Percentiles rank a stretch among this genome's conserved stretches.
phyloP scores from a whole-genome alignment of 2,888 invertebrate genomes.

The Cephus runcator region DNA sequence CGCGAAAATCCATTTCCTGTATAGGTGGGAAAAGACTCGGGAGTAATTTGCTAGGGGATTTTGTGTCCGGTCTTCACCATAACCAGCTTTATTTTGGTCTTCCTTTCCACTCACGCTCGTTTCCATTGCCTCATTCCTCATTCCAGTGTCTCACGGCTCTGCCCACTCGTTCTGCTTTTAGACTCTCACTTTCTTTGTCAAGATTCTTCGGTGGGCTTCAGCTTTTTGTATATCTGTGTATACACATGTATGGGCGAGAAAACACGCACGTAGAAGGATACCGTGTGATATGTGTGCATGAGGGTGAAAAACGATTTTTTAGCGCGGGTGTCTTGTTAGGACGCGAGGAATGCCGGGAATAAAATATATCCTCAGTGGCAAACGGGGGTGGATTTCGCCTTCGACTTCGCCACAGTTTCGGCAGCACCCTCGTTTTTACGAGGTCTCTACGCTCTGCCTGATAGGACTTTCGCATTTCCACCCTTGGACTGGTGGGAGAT shows the following conservation, averaged over 20 bases:
- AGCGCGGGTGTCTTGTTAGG: constrained; percentile 1
- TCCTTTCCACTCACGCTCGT: not conserved
- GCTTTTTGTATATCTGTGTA: not conserved
- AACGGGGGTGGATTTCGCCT: not conserved
- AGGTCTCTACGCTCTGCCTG: not conserved
- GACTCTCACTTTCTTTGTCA: not conserved
- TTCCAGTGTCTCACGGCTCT: not conserved
- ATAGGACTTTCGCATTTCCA: not conserved
- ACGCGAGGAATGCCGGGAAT: constrained; percentile 3
- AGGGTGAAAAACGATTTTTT: constrained; percentile 2
- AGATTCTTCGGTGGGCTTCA: not conserved
- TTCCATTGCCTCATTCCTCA: not conserved
- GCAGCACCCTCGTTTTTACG: not conserved
- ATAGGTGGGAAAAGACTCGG: not conserved
- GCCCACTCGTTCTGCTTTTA: not conserved
- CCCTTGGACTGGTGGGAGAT: not conserved
- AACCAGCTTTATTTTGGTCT: not conserved
- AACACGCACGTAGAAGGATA: not conserved
- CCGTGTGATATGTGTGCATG: not conserved
- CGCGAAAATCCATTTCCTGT: not conserved
- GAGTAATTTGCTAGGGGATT: not conserved
- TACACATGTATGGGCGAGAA: too few species aligned
- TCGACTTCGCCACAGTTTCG: not conserved
- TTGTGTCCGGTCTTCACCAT: not conserved
- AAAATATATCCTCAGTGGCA: not conserved